These are phyloP conservation scores for Montipora cactus DNA, from an alignment of 64 coral and sea anemone species.

Conservation along the genomic window DNA sequence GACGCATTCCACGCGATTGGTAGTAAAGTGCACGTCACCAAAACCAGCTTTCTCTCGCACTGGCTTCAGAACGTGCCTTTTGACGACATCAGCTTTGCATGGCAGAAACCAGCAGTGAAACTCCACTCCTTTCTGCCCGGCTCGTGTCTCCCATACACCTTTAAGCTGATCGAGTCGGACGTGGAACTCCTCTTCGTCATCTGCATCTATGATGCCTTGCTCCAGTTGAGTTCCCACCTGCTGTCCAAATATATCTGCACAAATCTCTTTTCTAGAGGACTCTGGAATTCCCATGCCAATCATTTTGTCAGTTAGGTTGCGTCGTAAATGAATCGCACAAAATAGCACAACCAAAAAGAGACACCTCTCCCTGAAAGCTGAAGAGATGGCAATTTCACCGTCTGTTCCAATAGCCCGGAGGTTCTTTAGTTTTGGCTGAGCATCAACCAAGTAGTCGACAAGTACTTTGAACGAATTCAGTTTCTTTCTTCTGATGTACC, in stretches of 20 bases:
- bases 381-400: slow-evolving; percentile 25
- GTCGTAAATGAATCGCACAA: slow-evolving; percentile 10
- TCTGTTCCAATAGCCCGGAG: slow-evolving; percentile 23
- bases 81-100: slow-evolving; percentile 24
- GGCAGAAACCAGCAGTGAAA: slow-evolving; percentile 15
- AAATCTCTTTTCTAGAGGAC: background rate
- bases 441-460: background rate
- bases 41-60: slow-evolving; percentile 31
- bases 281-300: slow-evolving; percentile 17
- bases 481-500: slow-evolving; percentile 47
- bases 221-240: slow-evolving; percentile 13
- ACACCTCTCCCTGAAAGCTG: slow-evolving; percentile 1
- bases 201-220: slow-evolving; percentile 25
- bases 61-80: slow-evolving; percentile 3
- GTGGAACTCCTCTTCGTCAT: slow-evolving; percentile 28
- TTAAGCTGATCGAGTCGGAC: slow-evolving; percentile 1
- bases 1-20: slow-evolving; percentile 39
- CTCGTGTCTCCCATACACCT: background rate
- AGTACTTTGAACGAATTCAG: background rate
- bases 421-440: slow-evolving; percentile 9
- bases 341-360: background rate
- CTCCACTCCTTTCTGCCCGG: background rate
- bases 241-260: slow-evolving; percentile 35
- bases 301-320: background rate
- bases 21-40: background rate